These are phyloP conservation scores for Tychaedon coryphoeus DNA, from an alignment of 2,113 vertebrate genomes.

Conservation along the genomic window DNA sequence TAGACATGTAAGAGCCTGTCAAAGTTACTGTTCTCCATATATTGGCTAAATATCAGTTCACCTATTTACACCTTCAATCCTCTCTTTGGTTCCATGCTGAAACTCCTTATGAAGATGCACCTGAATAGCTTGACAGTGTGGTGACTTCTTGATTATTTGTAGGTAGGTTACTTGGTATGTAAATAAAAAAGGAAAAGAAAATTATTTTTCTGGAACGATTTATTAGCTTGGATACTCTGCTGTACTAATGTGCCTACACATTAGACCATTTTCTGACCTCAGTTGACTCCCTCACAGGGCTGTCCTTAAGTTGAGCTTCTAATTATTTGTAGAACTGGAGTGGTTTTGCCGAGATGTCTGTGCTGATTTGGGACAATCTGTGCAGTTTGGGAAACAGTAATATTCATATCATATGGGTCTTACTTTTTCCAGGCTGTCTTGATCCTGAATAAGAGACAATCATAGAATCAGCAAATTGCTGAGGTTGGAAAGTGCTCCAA, in stretches of 20 bases:
- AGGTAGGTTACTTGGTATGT: neutral
- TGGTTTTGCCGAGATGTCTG: neutral
- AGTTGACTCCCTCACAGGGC: neutral
- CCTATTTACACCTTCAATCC: neutral
- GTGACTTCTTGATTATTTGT: neutral
- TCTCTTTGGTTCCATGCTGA: neutral
- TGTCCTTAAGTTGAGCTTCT: neutral
- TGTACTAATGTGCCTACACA: neutral
- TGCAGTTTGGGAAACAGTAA: neutral
- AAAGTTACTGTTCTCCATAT: neutral
- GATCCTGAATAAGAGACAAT: neutral
- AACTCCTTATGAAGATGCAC: neutral
- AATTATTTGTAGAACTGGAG: neutral
- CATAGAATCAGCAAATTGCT: fast-evolving
- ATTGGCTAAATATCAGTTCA: neutral
- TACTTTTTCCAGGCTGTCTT: neutral
- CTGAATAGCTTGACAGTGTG: neutral
- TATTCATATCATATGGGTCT: neutral
- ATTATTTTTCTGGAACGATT: neutral
- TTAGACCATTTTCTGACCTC: neutral
- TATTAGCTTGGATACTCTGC: neutral
- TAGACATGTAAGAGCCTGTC: neutral
- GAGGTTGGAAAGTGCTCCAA: neutral
- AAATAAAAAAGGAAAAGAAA: neutral
- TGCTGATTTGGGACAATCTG: neutral